phyloP scores from a whole-genome alignment of 2,797 vertebrate species.

The Ctenopoma multispine region DNA sequence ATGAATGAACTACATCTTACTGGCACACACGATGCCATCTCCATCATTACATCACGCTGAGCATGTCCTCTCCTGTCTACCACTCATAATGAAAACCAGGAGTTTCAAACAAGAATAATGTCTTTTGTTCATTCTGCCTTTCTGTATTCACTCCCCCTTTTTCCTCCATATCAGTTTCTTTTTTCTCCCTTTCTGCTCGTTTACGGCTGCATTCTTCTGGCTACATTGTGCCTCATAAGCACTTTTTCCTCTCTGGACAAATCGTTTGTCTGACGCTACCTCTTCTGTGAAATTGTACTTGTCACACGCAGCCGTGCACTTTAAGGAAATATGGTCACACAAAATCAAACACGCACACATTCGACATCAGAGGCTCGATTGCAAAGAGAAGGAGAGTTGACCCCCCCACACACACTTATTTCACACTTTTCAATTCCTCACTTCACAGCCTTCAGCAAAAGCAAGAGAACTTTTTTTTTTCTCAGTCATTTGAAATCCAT shows the following conservation, averaged over 20 bases:
- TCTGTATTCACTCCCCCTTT: constrained; percentile 38
- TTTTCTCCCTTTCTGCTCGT: too few relatives aligned
- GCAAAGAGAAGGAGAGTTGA: not conserved
- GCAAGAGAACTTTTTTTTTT: constrained; percentile 38
- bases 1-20: too few relatives aligned
- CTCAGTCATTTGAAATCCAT: constrained; percentile 62
- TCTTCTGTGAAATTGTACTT: constrained; percentile 78
- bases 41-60: constrained; percentile 27
- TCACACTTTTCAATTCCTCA: constrained; percentile 42
- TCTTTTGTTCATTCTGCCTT: constrained; percentile 44
- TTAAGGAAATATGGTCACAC: constrained; percentile 57
- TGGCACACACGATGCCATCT: too few relatives aligned
- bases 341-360: constrained; percentile 33
- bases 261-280: constrained; percentile 60
- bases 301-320: constrained; percentile 48
- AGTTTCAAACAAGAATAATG: constrained; percentile 49
- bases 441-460: constrained; percentile 35
- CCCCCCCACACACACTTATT: not conserved
- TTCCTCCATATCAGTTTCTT: constrained; percentile 29
- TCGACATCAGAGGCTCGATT: constrained; percentile 6
- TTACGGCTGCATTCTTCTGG: constrained; percentile 16
- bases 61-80: constrained; percentile 8
- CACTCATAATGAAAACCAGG: constrained; percentile 36
- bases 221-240: constrained; percentile 67
- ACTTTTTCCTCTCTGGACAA: constrained; percentile 49